Percentiles rank a stretch among this genome's conserved stretches.
Evolutionary conservation across 2,113 vertebrate species (phyloP).

Genomic region (Psittacus erithacus): DNA sequence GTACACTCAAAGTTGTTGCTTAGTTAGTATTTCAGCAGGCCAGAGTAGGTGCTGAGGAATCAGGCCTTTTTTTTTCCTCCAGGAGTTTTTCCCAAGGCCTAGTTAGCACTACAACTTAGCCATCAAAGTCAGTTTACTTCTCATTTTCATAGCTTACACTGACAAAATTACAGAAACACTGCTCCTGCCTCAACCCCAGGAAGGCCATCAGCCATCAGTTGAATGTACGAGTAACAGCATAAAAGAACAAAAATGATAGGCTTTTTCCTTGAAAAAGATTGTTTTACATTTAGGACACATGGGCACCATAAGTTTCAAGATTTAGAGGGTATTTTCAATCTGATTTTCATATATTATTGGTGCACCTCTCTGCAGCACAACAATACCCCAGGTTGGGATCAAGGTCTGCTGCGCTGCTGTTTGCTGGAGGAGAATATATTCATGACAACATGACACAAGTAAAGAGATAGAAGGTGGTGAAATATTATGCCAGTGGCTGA

Average conservation of each 20-base stretch:
- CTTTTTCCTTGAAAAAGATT: background rate
- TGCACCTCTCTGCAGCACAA: background rate
- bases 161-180: background rate
- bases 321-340: background rate
- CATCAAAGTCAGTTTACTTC: background rate
- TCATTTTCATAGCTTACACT: background rate
- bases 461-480: background rate
- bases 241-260: background rate
- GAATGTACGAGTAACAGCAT: background rate
- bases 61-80: background rate
- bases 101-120: background rate
- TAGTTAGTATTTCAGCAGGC: background rate
- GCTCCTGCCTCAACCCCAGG: background rate
- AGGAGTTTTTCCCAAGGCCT: background rate
- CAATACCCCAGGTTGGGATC: background rate
- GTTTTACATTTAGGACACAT: background rate
- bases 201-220: background rate
- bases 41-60: background rate
- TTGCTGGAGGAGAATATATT: background rate
- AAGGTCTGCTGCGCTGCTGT: background rate
- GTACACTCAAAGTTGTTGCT: background rate
- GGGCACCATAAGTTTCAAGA: background rate
- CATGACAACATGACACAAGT: background rate
- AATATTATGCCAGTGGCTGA: background rate
- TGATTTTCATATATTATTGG: background rate